Conservation (phyloP, 1,140 invertebrate species). For the Philopotamus ludificatus region DNA sequence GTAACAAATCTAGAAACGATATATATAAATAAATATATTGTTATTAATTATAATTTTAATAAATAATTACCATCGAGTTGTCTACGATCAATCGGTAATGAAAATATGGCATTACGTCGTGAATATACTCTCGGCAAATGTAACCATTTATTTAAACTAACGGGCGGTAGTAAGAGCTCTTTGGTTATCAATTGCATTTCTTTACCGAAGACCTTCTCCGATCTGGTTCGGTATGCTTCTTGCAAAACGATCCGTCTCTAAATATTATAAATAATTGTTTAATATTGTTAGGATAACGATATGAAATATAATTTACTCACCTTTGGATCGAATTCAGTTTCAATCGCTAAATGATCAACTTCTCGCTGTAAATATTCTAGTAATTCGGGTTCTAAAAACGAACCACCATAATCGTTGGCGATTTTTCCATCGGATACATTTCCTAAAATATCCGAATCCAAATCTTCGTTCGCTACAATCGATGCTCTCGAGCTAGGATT, state of each 20-base stretch:
- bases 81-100: constrained; percentile 62
- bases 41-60: constrained; percentile 4
- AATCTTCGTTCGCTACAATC: constrained; percentile 46
- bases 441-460: constrained; percentile 44
- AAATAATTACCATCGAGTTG: constrained; percentile 54
- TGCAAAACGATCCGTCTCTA: constrained; percentile 62
- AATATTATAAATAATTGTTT: constrained; percentile 29
- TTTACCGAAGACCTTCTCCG: constrained; percentile 47
- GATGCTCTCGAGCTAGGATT: constrained; percentile 59
- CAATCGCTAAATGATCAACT: constrained; percentile 64
- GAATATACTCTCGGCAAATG: constrained; percentile 64
- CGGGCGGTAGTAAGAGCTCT: constrained; percentile 45
- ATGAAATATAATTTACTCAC: constrained; percentile 45
- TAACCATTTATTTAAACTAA: constrained; percentile 57
- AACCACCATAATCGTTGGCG: constrained; percentile 44
- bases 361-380: constrained; percentile 66
- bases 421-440: constrained; percentile 42
- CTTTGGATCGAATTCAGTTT: constrained; percentile 67
- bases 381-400: constrained; percentile 62
- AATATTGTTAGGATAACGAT: background rate
- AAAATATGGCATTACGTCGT: constrained; percentile 63
- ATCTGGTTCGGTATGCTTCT: constrained; percentile 60
- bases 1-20: constrained; percentile 53
- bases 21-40: constrained; percentile 2
- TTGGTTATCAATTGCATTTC: constrained; percentile 47